Conservation (phyloP, 2,888 invertebrate species). For the Drosophila acutilabella region DNA sequence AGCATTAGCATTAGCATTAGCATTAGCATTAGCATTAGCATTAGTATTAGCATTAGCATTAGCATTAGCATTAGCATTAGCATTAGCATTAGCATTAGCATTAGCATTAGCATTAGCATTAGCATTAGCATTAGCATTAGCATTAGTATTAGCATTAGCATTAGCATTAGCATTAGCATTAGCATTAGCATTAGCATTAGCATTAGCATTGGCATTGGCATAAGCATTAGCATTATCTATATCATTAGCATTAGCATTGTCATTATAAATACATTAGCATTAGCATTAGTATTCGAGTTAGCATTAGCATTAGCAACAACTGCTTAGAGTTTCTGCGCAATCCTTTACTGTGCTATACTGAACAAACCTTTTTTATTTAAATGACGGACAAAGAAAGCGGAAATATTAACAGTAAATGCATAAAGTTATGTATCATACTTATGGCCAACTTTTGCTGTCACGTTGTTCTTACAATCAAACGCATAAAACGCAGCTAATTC, state of each 20-base stretch:
- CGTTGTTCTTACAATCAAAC: conserved; percentile 33
- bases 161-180: conserved; percentile 1
- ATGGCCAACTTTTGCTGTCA: conserved; percentile 34
- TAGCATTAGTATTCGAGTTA: conserved; percentile 5
- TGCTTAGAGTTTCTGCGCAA: not conserved
- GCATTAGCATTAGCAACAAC: conserved; percentile 1
- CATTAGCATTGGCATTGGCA: not conserved
- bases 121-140: conserved; percentile 1
- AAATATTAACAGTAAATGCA: conserved; percentile 19
- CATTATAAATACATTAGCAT: conserved; percentile 1
- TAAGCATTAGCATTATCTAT: not conserved
- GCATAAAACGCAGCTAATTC: conserved; percentile 60
- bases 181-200: not conserved
- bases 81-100: not conserved
- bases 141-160: conserved; percentile 1
- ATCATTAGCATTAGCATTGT: not conserved
- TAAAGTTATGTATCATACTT: conserved; percentile 19
- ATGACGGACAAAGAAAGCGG: conserved; percentile 2
- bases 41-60: not conserved
- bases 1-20: not conserved
- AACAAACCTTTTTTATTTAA: not conserved
- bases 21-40: not conserved
- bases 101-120: conserved; percentile 7
- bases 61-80: conserved; percentile 1
- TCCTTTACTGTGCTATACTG: too few relatives aligned